These are phyloP conservation scores for Podiceps cristatus DNA, from an alignment of 2,113 vertebrate genomes.

Conservation along the genomic window DNA sequence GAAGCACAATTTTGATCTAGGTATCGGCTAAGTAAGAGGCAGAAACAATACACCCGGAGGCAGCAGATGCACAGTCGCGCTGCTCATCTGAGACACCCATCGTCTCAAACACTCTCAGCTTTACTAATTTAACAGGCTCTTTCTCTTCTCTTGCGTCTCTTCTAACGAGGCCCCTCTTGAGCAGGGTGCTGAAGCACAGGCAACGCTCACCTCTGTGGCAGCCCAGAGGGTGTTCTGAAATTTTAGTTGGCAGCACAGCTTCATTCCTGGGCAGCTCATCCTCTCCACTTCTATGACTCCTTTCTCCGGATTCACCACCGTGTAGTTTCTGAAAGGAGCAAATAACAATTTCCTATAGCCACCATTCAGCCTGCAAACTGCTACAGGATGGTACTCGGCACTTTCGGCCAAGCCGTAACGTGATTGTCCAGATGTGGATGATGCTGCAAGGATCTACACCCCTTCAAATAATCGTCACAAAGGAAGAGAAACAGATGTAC, in stretches of 20 bases:
- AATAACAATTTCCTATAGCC: not conserved
- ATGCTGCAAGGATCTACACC: not conserved
- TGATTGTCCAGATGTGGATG: not conserved
- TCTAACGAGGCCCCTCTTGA: not conserved
- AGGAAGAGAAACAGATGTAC: not conserved
- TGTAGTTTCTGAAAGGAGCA: constrained; percentile 87
- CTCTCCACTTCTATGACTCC: constrained; percentile 90
- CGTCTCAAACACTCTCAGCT: not conserved
- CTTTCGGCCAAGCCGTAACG: not conserved
- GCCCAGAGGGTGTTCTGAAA: constrained; percentile 90
- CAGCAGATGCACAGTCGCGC: not conserved
- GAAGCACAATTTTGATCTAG: not conserved
- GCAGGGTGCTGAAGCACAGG: not conserved
- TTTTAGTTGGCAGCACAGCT: constrained; percentile 90
- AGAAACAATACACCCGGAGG: not conserved
- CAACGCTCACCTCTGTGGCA: constrained; percentile 86
- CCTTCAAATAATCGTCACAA: not conserved
- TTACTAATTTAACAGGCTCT: not conserved
- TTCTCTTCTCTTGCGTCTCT: not conserved
- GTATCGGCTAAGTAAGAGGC: not conserved
- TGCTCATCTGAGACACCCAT: not conserved
- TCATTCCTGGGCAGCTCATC: constrained; percentile 89
- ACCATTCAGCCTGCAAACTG: not conserved
- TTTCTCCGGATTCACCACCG: constrained; percentile 91
- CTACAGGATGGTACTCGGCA: fast-evolving